phyloP scores from a whole-genome alignment of 2,113 vertebrate genomes.

The Ammodytes marinus region DNA sequence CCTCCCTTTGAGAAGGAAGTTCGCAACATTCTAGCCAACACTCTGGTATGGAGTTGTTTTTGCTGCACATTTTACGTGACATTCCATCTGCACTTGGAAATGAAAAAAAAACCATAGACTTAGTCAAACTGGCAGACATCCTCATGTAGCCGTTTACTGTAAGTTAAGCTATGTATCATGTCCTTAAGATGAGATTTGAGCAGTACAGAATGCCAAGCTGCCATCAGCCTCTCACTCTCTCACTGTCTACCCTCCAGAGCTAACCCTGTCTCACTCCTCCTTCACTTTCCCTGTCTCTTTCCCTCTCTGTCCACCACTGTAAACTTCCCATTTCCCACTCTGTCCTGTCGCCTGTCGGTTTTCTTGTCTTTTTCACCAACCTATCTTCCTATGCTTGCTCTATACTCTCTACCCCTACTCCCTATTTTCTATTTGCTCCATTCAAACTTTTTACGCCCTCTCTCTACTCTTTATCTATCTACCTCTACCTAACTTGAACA shows the following conservation, averaged over 20 bases:
- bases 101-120: background rate
- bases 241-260: slow-evolving; percentile 44
- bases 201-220: slow-evolving; percentile 1
- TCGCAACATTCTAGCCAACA: background rate
- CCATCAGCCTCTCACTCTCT: slow-evolving; percentile 43
- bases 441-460: background rate
- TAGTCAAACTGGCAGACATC: background rate
- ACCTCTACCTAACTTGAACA: slow-evolving; percentile 20
- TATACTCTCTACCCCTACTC: background rate
- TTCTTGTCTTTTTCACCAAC: background rate
- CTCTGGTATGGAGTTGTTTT: background rate
- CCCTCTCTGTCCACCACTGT: background rate
- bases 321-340: background rate
- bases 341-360: background rate
- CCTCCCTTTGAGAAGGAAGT: background rate
- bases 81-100: background rate
- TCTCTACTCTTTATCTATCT: background rate
- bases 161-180: background rate
- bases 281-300: slow-evolving; percentile 22
- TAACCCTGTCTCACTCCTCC: slow-evolving; percentile 45
- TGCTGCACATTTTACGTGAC: background rate
- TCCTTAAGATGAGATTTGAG: slow-evolving; percentile 4
- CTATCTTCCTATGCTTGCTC: background rate
- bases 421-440: background rate
- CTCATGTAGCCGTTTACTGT: background rate